Percentiles rank a stretch among this genome's conserved stretches.
These are phyloP conservation scores for Caenorhabditis panamensis DNA, from an alignment of 2,888 invertebrate species.

Conservation along the genomic window DNA sequence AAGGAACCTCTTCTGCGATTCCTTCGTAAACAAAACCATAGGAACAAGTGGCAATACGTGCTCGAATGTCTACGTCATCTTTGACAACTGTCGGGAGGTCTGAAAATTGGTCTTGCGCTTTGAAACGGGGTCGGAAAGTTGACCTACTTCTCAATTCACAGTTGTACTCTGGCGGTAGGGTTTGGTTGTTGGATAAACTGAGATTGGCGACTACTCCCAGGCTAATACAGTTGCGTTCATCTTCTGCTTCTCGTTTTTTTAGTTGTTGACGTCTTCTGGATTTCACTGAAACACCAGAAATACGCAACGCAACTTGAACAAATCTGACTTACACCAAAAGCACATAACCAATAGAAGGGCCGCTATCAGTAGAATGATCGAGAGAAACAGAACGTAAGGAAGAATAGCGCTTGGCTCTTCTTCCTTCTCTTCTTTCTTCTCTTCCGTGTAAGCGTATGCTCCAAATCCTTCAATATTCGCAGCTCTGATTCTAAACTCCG, in stretches of 20 bases:
- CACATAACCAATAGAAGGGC: constrained; percentile 48
- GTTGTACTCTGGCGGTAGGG: constrained; percentile 57
- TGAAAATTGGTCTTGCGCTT: constrained; percentile 80
- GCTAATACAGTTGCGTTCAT: constrained; percentile 71
- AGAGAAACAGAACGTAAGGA: constrained; percentile 36
- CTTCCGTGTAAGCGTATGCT: constrained; percentile 70
- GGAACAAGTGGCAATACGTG: constrained; percentile 94
- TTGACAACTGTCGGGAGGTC: constrained; percentile 90
- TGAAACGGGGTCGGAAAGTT: background rate
- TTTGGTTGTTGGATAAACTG: constrained; percentile 43
- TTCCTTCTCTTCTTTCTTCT: constrained; percentile 59
- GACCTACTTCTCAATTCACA: constrained; percentile 64
- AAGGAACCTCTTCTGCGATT: constrained; percentile 86
- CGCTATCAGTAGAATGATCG: constrained; percentile 45
- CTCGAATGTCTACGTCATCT: constrained; percentile 86
- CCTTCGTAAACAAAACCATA: constrained; percentile 98
- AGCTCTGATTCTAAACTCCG: constrained; percentile 78
- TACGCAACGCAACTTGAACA: background rate
- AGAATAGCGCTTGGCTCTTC: constrained; percentile 45
- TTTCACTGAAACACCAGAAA: constrained; percentile 47
- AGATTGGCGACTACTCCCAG: constrained; percentile 71
- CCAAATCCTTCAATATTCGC: constrained; percentile 81
- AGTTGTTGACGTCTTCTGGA: constrained; percentile 42
- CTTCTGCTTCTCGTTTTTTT: constrained; percentile 63
- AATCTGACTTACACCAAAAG: constrained; percentile 53